Percentiles rank a stretch among this genome's conserved stretches.
These are phyloP conservation scores for Harmothoe impar DNA, from an alignment of 2,888 invertebrate genomes.

Conservation along the genomic window DNA sequence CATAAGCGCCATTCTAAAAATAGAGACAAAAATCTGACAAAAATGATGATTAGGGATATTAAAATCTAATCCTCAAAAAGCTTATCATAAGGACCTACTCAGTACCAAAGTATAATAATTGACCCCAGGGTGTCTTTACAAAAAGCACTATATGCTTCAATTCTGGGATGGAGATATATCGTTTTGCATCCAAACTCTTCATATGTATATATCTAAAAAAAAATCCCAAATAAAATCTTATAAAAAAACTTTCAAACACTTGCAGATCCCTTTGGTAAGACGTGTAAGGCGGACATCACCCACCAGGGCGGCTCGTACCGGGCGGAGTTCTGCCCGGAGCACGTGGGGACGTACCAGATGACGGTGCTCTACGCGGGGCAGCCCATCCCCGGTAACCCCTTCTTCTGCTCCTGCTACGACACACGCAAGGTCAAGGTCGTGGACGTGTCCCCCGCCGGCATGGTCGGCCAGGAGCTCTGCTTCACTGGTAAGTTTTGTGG, in stretches of 20 bases:
- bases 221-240: too few species aligned
- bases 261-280: conserved; percentile 91
- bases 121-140: too few species aligned
- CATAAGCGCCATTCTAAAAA: too few species aligned
- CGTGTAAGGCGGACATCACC: conserved; percentile 90
- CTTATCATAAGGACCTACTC: too few species aligned
- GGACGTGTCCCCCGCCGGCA: conserved; percentile 75
- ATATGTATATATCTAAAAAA: too few species aligned
- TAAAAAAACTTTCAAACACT: not conserved
- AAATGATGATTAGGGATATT: too few species aligned
- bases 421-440: conserved; percentile 91
- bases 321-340: conserved; percentile 90
- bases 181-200: conserved; percentile 30
- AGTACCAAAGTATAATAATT: too few species aligned
- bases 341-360: conserved; percentile 94
- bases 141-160: too few species aligned
- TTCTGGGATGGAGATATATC: too few species aligned
- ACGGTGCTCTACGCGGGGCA: conserved; percentile 96
- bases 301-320: conserved; percentile 79
- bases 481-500: conserved; percentile 71
- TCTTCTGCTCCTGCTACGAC: conserved; percentile 96
- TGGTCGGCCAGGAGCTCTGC: conserved; percentile 77
- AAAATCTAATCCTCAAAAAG: too few species aligned
- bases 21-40: too few species aligned
- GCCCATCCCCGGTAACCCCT: conserved; percentile 94